Evolutionary conservation across 2,888 invertebrate genomes (phyloP), one percentile per base, ranked within the genome.

Genomic region (Sphaerophoria taeniata): DNA sequence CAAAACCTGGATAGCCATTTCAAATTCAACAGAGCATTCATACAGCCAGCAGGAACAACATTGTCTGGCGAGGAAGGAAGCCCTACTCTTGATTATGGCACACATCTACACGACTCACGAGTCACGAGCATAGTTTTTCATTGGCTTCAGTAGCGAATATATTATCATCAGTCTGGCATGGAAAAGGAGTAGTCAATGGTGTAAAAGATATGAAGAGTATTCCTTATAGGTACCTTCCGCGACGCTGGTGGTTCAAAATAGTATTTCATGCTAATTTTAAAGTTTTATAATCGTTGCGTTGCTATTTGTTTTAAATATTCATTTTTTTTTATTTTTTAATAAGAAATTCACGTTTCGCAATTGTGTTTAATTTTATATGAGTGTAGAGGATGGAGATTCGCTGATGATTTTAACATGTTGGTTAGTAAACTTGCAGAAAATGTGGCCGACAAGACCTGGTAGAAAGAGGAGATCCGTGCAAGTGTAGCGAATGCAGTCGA

Each of bases 191-290:
- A 56, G 75, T 84, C 80, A 56, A 9, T 61, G n/a, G 7, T 67
- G 67, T n/a, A 72, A 84, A 79, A 72, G 60, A 75, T 79, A 74
- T 51, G n/a, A n/a, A n/a, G n/a, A n/a, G n/a, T n/a, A n/a, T n/a
- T n/a, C n/a, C n/a, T n/a, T n/a, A n/a, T n/a, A n/a, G n/a, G n/a
- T n/a, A n/a, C n/a, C n/a, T n/a, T n/a, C n/a, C n/a, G n/a, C n/a
- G n/a, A n/a, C n/a, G n/a, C n/a, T n/a, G n/a, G 39, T 11, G 39
- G 7, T 43, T 43, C 4, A 43, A 43, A 6, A 43, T 7, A 9
- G 39, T n/a, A 11, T n/a, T 31, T 1, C 11, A 6, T 69, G 34
- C n/a, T 34, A 33, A 16, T 47, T 31, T 31, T 70, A 74, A 45
- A n/a, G n/a, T 47, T 61, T 61, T 53, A 60, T 53, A 53, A 65